phyloP scores from a whole-genome alignment of 64 coral and sea anemone genomes.

The Orbicella faveolata region DNA sequence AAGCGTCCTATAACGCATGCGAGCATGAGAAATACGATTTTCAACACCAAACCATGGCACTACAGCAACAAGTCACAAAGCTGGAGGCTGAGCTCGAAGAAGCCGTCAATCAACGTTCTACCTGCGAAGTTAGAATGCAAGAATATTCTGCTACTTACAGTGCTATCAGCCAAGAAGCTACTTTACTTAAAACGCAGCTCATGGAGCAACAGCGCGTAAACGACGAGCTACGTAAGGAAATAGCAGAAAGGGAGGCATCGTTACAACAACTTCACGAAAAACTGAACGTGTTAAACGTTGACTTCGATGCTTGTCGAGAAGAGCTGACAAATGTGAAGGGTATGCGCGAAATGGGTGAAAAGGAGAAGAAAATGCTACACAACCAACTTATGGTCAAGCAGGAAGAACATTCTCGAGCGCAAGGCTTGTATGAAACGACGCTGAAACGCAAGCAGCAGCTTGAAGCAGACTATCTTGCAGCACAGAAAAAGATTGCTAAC shows the following conservation, averaged over 20 bases:
- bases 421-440: slow-evolving; percentile 41
- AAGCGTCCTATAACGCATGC: slow-evolving; percentile 68
- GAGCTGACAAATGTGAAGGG: slow-evolving; percentile 35
- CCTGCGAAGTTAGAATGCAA: neutral
- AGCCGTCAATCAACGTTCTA: slow-evolving; percentile 3
- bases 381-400: slow-evolving; percentile 47
- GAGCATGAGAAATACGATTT: slow-evolving; percentile 73
- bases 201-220: slow-evolving; percentile 38
- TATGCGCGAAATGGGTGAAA: slow-evolving; percentile 48
- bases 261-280: slow-evolving; percentile 47
- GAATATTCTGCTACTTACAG: neutral
- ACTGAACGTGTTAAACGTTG: slow-evolving; percentile 7
- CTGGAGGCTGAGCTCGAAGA: slow-evolving; percentile 59
- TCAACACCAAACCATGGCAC: slow-evolving; percentile 53
- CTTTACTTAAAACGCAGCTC: slow-evolving; percentile 36
- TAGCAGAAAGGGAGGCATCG: slow-evolving; percentile 30
- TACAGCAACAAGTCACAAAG: slow-evolving; percentile 74
- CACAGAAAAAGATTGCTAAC: slow-evolving; percentile 30
- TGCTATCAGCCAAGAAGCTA: slow-evolving; percentile 10
- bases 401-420: slow-evolving; percentile 38
- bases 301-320: slow-evolving; percentile 32
- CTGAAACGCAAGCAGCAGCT: slow-evolving; percentile 65
- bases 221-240: slow-evolving; percentile 32
- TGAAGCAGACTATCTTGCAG: slow-evolving; percentile 28
- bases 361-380: slow-evolving; percentile 56